These are phyloP conservation scores for Temnopleurus reevesii DNA, from an alignment of 53 echinoderm and acorn worm species.

Conservation along the genomic window DNA sequence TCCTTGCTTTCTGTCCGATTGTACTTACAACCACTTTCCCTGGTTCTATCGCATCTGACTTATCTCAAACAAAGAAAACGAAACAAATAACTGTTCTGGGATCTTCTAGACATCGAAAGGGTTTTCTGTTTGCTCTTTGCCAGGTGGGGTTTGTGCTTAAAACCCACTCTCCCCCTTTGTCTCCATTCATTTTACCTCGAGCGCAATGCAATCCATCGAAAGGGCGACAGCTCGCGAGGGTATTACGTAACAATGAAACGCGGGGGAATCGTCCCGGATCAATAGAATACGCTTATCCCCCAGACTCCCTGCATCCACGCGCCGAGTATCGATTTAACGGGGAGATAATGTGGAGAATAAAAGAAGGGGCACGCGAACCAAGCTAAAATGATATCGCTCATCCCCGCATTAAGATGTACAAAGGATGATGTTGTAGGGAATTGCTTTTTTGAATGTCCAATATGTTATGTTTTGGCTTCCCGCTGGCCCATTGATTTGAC, in stretches of 20 bases:
- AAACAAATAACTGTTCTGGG: background rate
- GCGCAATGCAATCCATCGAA: too few species aligned
- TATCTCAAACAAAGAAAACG: slow-evolving; percentile 2
- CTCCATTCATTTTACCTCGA: background rate
- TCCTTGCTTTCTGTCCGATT: background rate
- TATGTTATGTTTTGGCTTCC: background rate
- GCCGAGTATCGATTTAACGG: slow-evolving; percentile 7
- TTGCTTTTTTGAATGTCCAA: background rate
- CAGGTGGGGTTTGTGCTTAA: slow-evolving; percentile 42
- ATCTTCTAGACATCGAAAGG: background rate
- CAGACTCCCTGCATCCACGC: background rate
- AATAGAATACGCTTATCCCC: slow-evolving; percentile 20
- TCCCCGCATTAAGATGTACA: background rate
- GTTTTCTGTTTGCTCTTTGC: slow-evolving; percentile 33
- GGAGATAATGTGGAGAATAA: background rate
- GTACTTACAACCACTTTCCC: background rate
- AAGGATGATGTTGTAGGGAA: background rate
- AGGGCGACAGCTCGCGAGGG: background rate
- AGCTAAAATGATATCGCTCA: background rate
- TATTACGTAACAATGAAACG: slow-evolving; percentile 50
- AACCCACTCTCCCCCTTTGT: background rate
- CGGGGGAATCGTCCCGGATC: background rate
- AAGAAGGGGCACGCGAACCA: slow-evolving; percentile 25
- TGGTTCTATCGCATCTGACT: background rate
- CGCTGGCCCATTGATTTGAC: too few species aligned